Conservation (phyloP, 2,888 invertebrate genomes). For the Eugnorisma glareosa region DNA sequence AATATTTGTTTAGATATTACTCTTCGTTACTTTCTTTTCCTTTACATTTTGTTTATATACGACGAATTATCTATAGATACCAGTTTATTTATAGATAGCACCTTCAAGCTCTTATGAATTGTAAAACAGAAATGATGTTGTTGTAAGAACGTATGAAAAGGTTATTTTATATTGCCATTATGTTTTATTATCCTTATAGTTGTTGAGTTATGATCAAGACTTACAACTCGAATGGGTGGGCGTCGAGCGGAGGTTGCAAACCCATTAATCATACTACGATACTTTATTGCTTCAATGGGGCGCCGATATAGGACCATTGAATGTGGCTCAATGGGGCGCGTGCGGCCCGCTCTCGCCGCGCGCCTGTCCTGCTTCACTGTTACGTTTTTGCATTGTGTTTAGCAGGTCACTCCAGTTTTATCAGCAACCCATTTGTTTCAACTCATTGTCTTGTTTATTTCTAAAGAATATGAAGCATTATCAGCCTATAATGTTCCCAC, state of each 20-base stretch:
- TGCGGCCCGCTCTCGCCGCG: conserved; percentile 51
- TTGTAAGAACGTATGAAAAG: conserved; percentile 11
- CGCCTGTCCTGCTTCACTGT: conserved; percentile 33
- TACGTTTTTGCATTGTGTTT: conserved; percentile 51
- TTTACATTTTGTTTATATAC: conserved; percentile 23
- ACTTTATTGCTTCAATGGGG: conserved; percentile 86
- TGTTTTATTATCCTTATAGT: conserved; percentile 68
- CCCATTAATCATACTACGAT: conserved; percentile 86
- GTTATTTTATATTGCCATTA: conserved; percentile 66
- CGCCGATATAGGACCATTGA: conserved; percentile 76
- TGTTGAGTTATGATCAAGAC: conserved; percentile 78
- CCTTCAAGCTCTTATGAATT: not conserved
- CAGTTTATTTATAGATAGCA: not conserved
- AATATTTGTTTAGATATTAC: conserved; percentile 45
- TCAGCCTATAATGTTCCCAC: too few species aligned
- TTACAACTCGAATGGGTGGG: conserved; percentile 77
- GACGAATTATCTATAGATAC: not conserved
- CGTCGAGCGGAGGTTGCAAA: conserved; percentile 78
- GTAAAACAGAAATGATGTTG: conserved; percentile 4
- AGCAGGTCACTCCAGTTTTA: conserved; percentile 41
- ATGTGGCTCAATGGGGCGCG: conserved; percentile 75
- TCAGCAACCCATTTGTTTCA: conserved; percentile 15
- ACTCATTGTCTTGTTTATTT: conserved; percentile 14
- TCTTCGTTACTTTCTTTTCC: conserved; percentile 25
- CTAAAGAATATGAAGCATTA: conserved; percentile 18